Evolutionary conservation across 2,113 vertebrate species (phyloP).

Genomic region (Thinocorus orbignyianus): DNA sequence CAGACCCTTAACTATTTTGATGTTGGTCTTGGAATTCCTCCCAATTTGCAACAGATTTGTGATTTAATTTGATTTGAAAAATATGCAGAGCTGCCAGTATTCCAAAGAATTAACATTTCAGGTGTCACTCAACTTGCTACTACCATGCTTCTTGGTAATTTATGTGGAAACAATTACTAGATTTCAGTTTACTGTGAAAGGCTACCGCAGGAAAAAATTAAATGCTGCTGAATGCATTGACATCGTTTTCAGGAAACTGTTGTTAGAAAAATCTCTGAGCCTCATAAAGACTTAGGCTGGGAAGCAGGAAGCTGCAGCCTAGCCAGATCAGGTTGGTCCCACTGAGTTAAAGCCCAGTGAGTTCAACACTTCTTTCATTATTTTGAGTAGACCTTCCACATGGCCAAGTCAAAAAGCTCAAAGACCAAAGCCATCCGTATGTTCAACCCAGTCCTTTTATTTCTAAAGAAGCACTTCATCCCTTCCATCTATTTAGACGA

Average conservation of each 20-base stretch:
- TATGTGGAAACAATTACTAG: background rate
- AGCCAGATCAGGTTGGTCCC: background rate
- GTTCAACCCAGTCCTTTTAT: background rate
- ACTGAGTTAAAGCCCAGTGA: background rate
- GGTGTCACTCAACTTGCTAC: constrained; percentile 29
- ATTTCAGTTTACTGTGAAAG: background rate
- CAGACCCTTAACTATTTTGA: constrained; percentile 39
- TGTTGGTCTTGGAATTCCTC: constrained; percentile 29
- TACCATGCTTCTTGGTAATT: background rate
- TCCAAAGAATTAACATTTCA: constrained; percentile 21
- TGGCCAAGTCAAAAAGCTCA: background rate
- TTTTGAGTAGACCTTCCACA: background rate
- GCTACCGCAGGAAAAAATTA: background rate
- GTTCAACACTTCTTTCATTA: background rate
- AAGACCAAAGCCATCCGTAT: background rate
- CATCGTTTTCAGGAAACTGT: background rate
- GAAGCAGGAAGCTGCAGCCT: background rate
- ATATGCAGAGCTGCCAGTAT: constrained; percentile 5
- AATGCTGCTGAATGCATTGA: background rate
- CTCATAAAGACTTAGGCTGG: background rate
- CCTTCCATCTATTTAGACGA: background rate
- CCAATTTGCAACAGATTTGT: constrained; percentile 27
- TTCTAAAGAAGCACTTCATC: background rate
- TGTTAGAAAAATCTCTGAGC: background rate
- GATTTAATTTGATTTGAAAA: constrained; percentile 44